Conservation (phyloP, 2,113 vertebrate genomes). For the Glareola pratincola region DNA sequence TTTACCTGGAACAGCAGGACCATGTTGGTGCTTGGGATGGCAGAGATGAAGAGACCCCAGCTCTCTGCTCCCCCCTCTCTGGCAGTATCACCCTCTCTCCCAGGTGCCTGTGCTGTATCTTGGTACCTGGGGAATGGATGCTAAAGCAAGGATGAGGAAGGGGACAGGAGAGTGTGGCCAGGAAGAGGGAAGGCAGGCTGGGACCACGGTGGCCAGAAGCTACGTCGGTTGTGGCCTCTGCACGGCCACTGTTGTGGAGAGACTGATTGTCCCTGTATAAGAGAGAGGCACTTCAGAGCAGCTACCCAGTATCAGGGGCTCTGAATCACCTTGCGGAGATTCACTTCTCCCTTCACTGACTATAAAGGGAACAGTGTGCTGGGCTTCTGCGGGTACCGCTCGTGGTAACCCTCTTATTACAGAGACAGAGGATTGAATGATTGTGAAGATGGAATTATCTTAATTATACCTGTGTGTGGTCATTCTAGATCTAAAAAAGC, state of each 20-base stretch:
- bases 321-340: not conserved
- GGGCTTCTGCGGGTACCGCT: not conserved
- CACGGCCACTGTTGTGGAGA: accelerated
- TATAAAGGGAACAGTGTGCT: not conserved
- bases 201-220: accelerated
- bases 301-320: not conserved
- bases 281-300: not conserved
- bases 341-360: not conserved
- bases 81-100: not conserved
- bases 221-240: accelerated
- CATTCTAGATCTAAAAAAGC: not conserved
- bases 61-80: not conserved
- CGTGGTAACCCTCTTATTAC: not conserved
- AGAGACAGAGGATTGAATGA: not conserved
- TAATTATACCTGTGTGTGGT: not conserved
- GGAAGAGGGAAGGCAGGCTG: not conserved
- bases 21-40: accelerated
- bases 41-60: not conserved
- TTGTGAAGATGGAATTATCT: not conserved
- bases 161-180: not conserved
- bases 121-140: accelerated
- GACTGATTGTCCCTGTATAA: not conserved
- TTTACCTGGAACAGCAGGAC: not conserved
- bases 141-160: not conserved
- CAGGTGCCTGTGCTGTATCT: accelerated